phyloP scores from a whole-genome alignment of 2,888 invertebrate genomes.

The Apodemia hepburni region DNA sequence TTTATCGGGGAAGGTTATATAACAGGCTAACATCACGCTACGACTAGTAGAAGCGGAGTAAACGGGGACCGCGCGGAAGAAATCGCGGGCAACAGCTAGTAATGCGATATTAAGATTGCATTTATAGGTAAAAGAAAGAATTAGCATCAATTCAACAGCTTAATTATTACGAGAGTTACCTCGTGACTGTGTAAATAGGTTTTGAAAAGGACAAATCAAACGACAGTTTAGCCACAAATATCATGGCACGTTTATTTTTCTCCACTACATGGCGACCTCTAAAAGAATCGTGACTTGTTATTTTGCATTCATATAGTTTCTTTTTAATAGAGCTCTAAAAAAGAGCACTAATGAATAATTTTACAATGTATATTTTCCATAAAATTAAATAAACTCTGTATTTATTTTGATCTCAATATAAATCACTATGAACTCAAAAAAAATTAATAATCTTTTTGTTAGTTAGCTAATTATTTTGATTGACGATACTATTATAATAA shows the following conservation, averaged over 20 bases:
- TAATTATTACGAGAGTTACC: too few species aligned
- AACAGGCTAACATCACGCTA: too few species aligned
- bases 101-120: too few species aligned
- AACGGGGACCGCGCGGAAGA: too few species aligned
- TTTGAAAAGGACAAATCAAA: slow-evolving; percentile 42
- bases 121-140: too few species aligned
- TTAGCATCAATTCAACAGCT: too few species aligned
- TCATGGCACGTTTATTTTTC: slow-evolving; percentile 82
- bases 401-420: slow-evolving; percentile 76
- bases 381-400: slow-evolving; percentile 80
- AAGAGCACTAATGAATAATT: slow-evolving; percentile 71
- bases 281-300: slow-evolving; percentile 81
- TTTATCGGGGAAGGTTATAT: too few species aligned
- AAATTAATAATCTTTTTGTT: slow-evolving; percentile 70
- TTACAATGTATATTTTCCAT: slow-evolving; percentile 75
- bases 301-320: slow-evolving; percentile 75
- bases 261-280: slow-evolving; percentile 81
- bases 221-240: slow-evolving; percentile 73
- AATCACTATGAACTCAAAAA: slow-evolving; percentile 76
- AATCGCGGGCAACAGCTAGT: too few species aligned
- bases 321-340: slow-evolving; percentile 69
- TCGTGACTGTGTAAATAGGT: background rate
- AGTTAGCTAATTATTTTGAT: slow-evolving; percentile 77
- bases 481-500: slow-evolving; percentile 78
- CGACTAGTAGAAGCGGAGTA: too few species aligned